Evolutionary conservation across 2,888 invertebrate species (phyloP).

Genomic region (Metalampra italica): DNA sequence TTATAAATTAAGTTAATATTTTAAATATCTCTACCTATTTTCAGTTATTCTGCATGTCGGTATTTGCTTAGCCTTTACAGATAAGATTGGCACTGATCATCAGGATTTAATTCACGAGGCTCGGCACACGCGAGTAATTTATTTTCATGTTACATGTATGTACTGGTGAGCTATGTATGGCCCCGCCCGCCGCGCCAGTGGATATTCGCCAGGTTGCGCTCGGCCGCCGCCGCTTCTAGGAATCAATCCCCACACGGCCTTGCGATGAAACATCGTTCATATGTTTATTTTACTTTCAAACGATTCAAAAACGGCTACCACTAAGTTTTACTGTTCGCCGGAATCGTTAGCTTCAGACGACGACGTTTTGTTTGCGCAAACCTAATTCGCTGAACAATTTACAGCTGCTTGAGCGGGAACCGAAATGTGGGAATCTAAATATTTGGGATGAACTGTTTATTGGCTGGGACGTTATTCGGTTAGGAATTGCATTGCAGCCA

Average conservation of each 20-base stretch:
- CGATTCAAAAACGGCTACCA: slow-evolving; percentile 64
- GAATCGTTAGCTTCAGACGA: slow-evolving; percentile 48
- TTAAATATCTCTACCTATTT: neutral
- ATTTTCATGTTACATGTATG: too few relatives aligned
- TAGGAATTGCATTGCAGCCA: slow-evolving; percentile 8
- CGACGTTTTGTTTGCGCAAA: slow-evolving; percentile 63
- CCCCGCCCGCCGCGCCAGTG: slow-evolving; percentile 4
- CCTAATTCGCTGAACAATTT: slow-evolving; percentile 52
- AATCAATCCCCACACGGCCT: slow-evolving; percentile 59
- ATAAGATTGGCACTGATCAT: slow-evolving; percentile 7
- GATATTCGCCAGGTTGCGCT: slow-evolving; percentile 39
- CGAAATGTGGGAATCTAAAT: slow-evolving; percentile 36
- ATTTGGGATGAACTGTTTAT: slow-evolving; percentile 30
- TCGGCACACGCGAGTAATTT: too few relatives aligned
- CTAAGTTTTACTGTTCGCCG: slow-evolving; percentile 59
- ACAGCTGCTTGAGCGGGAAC: slow-evolving; percentile 47
- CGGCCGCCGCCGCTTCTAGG: slow-evolving; percentile 39
- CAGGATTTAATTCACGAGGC: neutral
- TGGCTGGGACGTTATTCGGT: slow-evolving; percentile 18
- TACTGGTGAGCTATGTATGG: too few relatives aligned
- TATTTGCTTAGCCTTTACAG: slow-evolving; percentile 19
- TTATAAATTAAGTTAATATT: too few relatives aligned
- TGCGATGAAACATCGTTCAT: slow-evolving; percentile 59
- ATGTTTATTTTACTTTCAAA: slow-evolving; percentile 69
- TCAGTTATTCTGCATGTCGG: neutral